Conservation (phyloP, 2,888 invertebrate species). For the Drosophila prolongata region DNA sequence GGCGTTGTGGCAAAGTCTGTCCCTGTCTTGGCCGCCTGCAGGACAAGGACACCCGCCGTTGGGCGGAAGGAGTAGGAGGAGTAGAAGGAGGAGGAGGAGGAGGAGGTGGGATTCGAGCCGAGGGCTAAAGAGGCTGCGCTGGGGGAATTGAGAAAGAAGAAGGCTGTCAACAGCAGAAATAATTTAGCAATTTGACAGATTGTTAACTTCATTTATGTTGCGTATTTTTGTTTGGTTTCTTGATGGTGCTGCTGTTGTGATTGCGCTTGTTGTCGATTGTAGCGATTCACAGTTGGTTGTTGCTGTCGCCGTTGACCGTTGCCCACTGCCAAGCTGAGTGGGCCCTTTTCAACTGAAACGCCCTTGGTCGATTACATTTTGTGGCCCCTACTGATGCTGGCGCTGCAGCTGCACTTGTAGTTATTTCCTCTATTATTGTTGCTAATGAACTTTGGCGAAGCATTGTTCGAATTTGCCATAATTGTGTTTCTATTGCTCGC, state of each 20-base stretch:
- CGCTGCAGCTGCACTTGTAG: slow-evolving; percentile 22
- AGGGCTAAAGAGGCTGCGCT: slow-evolving; percentile 47
- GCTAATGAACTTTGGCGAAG: slow-evolving; percentile 46
- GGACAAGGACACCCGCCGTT: slow-evolving; percentile 39
- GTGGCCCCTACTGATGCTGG: slow-evolving; percentile 40
- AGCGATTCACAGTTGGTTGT: slow-evolving; percentile 28
- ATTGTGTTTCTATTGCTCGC: slow-evolving; percentile 54
- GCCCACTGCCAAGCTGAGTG: slow-evolving; percentile 51
- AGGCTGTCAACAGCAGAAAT: slow-evolving; percentile 85
- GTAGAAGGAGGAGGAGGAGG: slow-evolving; percentile 7
- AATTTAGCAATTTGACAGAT: slow-evolving; percentile 84
- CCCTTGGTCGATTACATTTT: slow-evolving; percentile 62
- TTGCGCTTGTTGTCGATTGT: slow-evolving; percentile 28
- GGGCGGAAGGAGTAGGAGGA: slow-evolving; percentile 11
- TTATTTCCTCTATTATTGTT: slow-evolving; percentile 15
- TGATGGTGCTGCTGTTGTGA: slow-evolving; percentile 30
- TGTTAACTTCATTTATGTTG: slow-evolving; percentile 84
- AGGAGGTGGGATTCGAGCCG: slow-evolving; percentile 17
- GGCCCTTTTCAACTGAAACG: slow-evolving; percentile 50
- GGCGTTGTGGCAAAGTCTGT: slow-evolving; percentile 38
- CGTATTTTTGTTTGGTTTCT: slow-evolving; percentile 63
- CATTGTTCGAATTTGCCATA: slow-evolving; percentile 61
- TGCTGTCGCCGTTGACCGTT: slow-evolving; percentile 28
- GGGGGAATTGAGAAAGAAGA: slow-evolving; percentile 81
- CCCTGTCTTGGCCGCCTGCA: slow-evolving; percentile 48